A percentile compares a stretch with the other conserved stretches of the same genome.
Evolutionary conservation across 2,797 vertebrate species (phyloP).

Genomic region (Danio tinwini): DNA sequence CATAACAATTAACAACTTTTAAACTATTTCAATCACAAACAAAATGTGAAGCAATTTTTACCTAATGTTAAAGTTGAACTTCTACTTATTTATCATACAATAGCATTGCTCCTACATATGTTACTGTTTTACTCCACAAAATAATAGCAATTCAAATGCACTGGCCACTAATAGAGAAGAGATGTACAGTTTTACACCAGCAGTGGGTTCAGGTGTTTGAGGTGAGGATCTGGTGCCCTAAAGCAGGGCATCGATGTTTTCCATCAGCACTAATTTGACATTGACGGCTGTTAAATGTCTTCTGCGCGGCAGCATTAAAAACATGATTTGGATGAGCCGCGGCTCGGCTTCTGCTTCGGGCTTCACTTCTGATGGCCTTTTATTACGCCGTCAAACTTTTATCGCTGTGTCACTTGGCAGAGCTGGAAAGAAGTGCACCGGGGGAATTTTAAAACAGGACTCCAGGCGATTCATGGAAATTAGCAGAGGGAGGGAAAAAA

Average conservation of each 20-base stretch:
- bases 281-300: constrained; percentile 28
- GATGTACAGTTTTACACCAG: too few relatives aligned
- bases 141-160: too few relatives aligned
- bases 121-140: too few relatives aligned
- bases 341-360: background rate
- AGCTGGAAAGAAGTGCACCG: constrained; percentile 3
- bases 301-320: constrained; percentile 13
- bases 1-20: too few relatives aligned
- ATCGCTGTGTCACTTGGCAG: constrained; percentile 29
- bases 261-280: constrained; percentile 30
- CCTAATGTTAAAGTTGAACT: too few relatives aligned
- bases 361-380: constrained; percentile 22
- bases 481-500: background rate
- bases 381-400: constrained; percentile 29
- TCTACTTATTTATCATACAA: too few relatives aligned
- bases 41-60: too few relatives aligned
- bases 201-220: background rate
- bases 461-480: background rate
- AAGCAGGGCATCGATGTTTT: background rate
- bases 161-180: too few relatives aligned
- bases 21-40: too few relatives aligned
- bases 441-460: constrained; percentile 17
- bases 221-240: background rate
- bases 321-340: constrained; percentile 19
- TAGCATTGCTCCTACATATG: too few relatives aligned